phyloP scores from a whole-genome alignment of 1,140 invertebrate genomes.

The Lamellibrachia luymesi region DNA sequence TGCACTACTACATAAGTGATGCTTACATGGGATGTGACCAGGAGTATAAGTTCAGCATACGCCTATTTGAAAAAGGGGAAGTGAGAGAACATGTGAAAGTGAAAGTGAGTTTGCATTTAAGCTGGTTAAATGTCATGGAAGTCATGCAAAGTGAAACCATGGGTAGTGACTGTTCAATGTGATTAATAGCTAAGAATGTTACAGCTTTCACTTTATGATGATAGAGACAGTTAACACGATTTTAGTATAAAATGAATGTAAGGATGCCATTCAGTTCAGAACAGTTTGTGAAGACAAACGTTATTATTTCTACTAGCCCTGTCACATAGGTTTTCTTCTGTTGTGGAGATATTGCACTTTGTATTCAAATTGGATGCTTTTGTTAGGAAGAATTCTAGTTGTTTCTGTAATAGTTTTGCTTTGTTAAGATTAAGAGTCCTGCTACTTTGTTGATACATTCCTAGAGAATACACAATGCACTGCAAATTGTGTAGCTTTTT shows the following conservation, averaged over 20 bases:
- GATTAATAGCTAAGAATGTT: background rate
- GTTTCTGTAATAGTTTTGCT: background rate
- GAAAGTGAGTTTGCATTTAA: background rate
- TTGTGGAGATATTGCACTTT: background rate
- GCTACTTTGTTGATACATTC: background rate
- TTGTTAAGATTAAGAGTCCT: background rate
- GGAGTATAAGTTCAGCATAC: slow-evolving; percentile 63
- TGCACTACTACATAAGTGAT: slow-evolving; percentile 98
- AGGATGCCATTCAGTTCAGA: background rate
- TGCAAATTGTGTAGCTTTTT: background rate
- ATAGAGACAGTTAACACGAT: background rate
- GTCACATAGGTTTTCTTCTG: background rate
- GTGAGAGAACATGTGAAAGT: background rate
- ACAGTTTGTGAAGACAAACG: background rate
- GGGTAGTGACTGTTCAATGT: background rate
- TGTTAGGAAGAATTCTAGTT: background rate
- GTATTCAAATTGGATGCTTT: background rate
- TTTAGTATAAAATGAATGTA: background rate
- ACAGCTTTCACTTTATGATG: background rate
- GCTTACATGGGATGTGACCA: slow-evolving; percentile 95
- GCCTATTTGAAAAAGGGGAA: background rate
- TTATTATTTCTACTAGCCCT: background rate
- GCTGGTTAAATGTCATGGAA: background rate
- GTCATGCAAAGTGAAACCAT: background rate
- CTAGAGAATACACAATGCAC: background rate